Percentiles rank a stretch among this genome's conserved stretches.
These are phyloP conservation scores for Anarsia innoxiella DNA, from an alignment of 2,888 invertebrate species.

Conservation along the genomic window DNA sequence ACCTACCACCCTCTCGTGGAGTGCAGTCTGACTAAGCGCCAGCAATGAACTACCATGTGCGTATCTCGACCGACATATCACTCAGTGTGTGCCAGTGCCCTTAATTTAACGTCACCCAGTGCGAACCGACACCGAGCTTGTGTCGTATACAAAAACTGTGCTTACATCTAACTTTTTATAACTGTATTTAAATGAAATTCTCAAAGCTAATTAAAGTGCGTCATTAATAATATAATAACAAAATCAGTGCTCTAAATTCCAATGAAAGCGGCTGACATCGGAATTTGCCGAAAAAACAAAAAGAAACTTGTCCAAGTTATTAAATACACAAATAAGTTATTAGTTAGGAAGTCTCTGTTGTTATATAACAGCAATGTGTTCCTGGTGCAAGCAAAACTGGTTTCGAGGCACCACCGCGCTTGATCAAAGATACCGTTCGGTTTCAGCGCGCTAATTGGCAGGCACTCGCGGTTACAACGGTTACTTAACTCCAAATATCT, in stretches of 20 bases:
- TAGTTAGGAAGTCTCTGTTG: slow-evolving; percentile 41
- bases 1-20: slow-evolving; percentile 61
- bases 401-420: slow-evolving; percentile 22
- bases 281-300: not conserved
- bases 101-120: slow-evolving; percentile 8
- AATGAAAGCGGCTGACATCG: too few species aligned
- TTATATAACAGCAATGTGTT: slow-evolving; percentile 44
- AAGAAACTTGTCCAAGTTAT: not conserved
- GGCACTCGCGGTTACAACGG: not conserved
- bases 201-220: too few species aligned
- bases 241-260: slow-evolving; percentile 1
- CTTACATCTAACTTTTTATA: not conserved
- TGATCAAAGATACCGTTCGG: slow-evolving; percentile 10
- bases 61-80: slow-evolving; percentile 33
- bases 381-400: slow-evolving; percentile 36
- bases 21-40: slow-evolving; percentile 37
- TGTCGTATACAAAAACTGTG: slow-evolving; percentile 11
- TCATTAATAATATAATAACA: not conserved
- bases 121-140: slow-evolving; percentile 10
- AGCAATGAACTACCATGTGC: slow-evolving; percentile 67
- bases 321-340: slow-evolving; percentile 5
- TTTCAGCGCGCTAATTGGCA: slow-evolving; percentile 13
- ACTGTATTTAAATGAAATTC: slow-evolving; percentile 1
- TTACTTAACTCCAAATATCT: not conserved
- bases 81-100: slow-evolving; percentile 14